Evolutionary conservation across 2,888 invertebrate species (phyloP), one percentile per base, ranked within the genome.

Genomic region (Acanthosoma haemorrhoidale): DNA sequence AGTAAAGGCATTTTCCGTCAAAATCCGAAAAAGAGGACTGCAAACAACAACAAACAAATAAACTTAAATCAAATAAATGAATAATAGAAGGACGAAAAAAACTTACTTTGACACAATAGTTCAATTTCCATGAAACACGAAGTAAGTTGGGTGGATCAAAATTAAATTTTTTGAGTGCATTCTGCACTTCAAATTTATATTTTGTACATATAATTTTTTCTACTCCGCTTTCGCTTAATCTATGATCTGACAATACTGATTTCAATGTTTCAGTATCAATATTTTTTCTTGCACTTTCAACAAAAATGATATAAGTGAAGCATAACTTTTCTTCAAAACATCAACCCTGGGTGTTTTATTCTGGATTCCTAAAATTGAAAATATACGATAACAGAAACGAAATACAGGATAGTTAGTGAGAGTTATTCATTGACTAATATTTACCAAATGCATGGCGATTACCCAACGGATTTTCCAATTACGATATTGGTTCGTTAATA

Each of bases 11-110:
- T 36, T 70, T 70, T 2, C 71, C 73, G 8, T 73, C 73, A 18
- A 73, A 68, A 43, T 71, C 71, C 9, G 73, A 73, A 57, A 70
- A 73, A 2, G 70, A 70, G n/a, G 73, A 73, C 73, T 73, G 66
- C 5, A 71, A 71, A 70, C n/a, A 41, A 57, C 38, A 66, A 63
- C 57, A 15, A 63, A 11, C n/a, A n/a, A n/a, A n/a, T n/a, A n/a
- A n/a, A n/a, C n/a, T n/a, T n/a, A n/a, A 58, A n/a, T 1, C 11
- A 25, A 9, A 32, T 32, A 13, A 18, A 8, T 59, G 4, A 59
- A 16, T 31, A 34, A 16, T 32, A 6, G 25, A 4, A 31, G 25
- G 16, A 59, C 11, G 6, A 32, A 1, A 41, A 39, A 64, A 21
- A 57, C 32, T 11, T 43, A 73, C 73, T 64, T 73, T 73, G 3